Evolutionary conservation across 1,140 invertebrate genomes (phyloP).

Genomic region (Papilio polyxenes): DNA sequence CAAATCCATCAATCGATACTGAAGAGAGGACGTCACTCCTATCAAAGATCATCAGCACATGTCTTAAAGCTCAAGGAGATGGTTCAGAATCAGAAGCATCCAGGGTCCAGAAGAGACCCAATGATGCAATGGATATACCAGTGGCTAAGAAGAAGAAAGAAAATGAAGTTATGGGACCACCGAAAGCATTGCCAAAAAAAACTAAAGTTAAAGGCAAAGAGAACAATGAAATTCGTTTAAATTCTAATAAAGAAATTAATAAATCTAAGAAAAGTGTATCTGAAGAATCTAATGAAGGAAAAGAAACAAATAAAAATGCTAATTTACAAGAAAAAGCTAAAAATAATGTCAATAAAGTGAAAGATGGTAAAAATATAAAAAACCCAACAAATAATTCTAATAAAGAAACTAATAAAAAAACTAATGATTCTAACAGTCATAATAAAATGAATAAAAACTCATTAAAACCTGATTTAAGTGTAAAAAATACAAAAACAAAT

Average conservation of each 20-base stretch:
- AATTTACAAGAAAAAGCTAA: constrained; percentile 12
- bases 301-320: constrained; percentile 30
- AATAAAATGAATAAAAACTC: not conserved
- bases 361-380: constrained; percentile 35
- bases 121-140: constrained; percentile 47
- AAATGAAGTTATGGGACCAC: constrained; percentile 66
- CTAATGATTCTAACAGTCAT: constrained; percentile 35
- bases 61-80: constrained; percentile 53
- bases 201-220: constrained; percentile 53
- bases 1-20: constrained; percentile 58
- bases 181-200: constrained; percentile 64
- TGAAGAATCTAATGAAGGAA: constrained; percentile 24
- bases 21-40: constrained; percentile 61
- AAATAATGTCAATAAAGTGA: constrained; percentile 15
- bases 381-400: not conserved
- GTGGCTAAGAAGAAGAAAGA: constrained; percentile 46
- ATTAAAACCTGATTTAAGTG: not conserved
- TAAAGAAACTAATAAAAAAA: constrained; percentile 34
- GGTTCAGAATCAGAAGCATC: constrained; percentile 48
- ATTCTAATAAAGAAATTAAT: constrained; percentile 39
- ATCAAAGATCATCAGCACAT: constrained; percentile 60
- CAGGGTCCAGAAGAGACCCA: constrained; percentile 41
- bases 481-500: not conserved
- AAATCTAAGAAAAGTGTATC: constrained; percentile 2
- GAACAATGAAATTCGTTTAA: constrained; percentile 42